Evolutionary conservation across 2,113 vertebrate genomes (phyloP).

Genomic region (Oncorhynchus masou): DNA sequence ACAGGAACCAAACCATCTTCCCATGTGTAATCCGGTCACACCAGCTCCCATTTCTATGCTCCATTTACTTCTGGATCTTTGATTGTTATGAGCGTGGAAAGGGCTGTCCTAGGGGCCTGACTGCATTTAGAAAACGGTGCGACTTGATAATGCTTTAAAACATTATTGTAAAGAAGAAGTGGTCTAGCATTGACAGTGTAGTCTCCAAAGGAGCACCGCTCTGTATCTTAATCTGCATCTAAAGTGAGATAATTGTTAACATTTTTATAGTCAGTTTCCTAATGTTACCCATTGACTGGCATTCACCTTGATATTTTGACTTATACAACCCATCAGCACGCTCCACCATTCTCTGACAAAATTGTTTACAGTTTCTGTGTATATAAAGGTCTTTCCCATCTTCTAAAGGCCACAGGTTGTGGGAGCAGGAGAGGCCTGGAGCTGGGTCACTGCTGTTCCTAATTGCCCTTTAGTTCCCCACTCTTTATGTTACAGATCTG

Average conservation of each 20-base stretch:
- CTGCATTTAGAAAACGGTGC: neutral
- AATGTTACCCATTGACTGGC: too few relatives aligned
- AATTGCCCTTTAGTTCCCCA: constrained; percentile 50
- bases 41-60: neutral
- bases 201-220: too few relatives aligned
- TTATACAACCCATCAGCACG: neutral
- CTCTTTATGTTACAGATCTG: constrained; percentile 30
- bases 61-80: neutral
- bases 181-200: too few relatives aligned
- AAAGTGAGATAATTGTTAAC: too few relatives aligned
- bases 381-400: neutral
- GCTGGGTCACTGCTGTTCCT: constrained; percentile 28
- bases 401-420: neutral
- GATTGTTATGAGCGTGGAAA: neutral
- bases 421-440: neutral
- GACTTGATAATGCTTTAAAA: neutral
- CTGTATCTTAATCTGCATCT: too few relatives aligned
- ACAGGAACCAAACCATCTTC: neutral
- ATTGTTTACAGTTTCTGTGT: neutral
- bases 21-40: neutral
- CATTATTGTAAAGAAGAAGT: too few relatives aligned
- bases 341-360: neutral
- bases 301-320: too few relatives aligned
- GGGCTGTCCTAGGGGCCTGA: neutral
- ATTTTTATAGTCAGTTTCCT: too few relatives aligned